Base-by-base conservation (phyloP, 1,140 invertebrate genomes). In the Tetramorium parvispinum region DNA sequence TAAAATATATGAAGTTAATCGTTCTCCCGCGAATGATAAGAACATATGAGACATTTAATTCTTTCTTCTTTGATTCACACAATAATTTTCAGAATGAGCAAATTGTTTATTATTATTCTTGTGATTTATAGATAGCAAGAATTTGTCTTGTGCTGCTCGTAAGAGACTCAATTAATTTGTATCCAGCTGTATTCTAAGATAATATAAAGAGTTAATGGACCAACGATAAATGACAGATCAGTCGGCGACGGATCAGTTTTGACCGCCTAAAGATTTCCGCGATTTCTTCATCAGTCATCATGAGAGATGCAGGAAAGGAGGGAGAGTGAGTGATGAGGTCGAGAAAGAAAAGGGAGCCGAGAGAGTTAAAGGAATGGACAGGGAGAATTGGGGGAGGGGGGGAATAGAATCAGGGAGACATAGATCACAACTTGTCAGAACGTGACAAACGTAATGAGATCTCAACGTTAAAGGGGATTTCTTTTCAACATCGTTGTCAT, bases 261-360 rank as follows among this genome's bases (percentile, higher is more conserved):
- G 71, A 82, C 88, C 93, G 93, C 88, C 93, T 88, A 85, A 93
- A 93, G 92, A 92, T 91, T 90, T 92, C 87, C 91, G 91, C 88
- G 88, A 85, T 85, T 76, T 82, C 65, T 51, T 91, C 90, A 79
- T 91, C 88, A 88, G 82, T 88, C 79, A 86, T 73, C 79, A 66
- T 49, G 55, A 55, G 59, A 51, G 55, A 59, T 40, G 76, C 71
- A 71, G 57, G 18, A 46, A 51, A 27, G 7, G 37, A 16, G 32
- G 24, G 21, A 32, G 53, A 53, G n/a, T 8, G 18, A 59, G 7
- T 10, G 51, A 24, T 70, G 16, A 32, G 32, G 7, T 49, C 13
- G 55, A 40, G 5, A 86, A 11, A 83, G 27, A 49, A 8, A 10
- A 68, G 37, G 18, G 8, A 53, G 49, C 1, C 3, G 40, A 24